phyloP scores from a whole-genome alignment of 2,797 vertebrate genomes.

The Myiotriccus ornatus region DNA sequence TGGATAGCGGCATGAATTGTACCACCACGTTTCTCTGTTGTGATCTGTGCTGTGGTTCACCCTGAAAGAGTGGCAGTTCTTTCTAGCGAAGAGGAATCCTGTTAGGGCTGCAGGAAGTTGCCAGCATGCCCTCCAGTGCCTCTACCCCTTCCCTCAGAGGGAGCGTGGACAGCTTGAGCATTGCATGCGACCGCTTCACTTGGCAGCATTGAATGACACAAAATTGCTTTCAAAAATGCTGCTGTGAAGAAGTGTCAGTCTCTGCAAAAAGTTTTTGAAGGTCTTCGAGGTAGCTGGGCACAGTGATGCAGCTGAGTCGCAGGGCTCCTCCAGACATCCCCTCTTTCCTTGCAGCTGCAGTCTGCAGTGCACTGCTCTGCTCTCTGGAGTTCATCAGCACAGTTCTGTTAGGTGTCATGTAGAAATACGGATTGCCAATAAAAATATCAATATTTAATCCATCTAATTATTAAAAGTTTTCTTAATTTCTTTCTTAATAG shows the following conservation, averaged over 20 bases:
- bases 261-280: not conserved
- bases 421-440: not conserved
- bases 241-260: not conserved
- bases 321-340: not conserved
- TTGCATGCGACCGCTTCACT: fast-evolving
- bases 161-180: not conserved
- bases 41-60: not conserved
- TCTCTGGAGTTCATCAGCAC: not conserved
- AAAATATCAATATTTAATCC: not conserved
- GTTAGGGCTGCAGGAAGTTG: not conserved
- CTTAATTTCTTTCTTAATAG: not conserved
- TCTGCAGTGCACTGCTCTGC: not conserved
- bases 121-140: not conserved
- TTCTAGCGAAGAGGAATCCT: not conserved
- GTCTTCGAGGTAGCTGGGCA: not conserved
- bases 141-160: fast-evolving
- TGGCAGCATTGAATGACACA: not conserved
- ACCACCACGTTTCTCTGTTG: fast-evolving
- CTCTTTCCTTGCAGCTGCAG: not conserved
- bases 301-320: not conserved
- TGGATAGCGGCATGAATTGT: not conserved
- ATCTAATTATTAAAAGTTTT: not conserved
- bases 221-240: not conserved
- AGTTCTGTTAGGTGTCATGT: not conserved
- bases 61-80: not conserved